Evolutionary conservation across 2,797 vertebrate species (phyloP).

Genomic region (Otolemur crassicaudatus): DNA sequence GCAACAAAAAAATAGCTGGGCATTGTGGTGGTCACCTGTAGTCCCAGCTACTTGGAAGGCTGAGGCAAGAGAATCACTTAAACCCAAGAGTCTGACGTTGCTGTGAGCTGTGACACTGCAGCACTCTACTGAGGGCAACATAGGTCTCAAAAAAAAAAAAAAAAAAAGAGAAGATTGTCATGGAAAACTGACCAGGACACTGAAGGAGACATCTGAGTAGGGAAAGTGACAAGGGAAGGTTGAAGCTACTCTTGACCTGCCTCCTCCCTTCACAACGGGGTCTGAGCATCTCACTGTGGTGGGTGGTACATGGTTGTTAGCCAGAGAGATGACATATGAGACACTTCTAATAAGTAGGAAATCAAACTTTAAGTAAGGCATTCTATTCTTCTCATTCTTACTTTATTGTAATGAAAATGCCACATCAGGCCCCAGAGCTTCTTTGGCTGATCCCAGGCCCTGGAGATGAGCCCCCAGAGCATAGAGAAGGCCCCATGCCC

Average conservation of each 20-base stretch:
- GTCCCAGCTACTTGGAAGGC: no score
- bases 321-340: neutral
- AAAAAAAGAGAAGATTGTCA: no score
- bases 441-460: neutral
- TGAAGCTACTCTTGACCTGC: rapidly evolving
- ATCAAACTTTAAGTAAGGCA: neutral
- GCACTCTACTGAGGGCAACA: no score
- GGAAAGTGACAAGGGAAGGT: neutral
- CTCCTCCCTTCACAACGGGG: neutral
- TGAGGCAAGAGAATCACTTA: no score
- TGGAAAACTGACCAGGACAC: neutral
- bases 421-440: neutral
- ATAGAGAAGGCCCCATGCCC: slow-evolving; percentile 56
- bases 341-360: neutral
- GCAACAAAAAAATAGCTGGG: no score
- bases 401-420: neutral
- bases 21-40: no score
- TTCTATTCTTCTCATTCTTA: neutral
- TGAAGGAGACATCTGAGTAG: rapidly evolving
- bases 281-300: neutral
- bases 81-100: no score
- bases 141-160: no score
- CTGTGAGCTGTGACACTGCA: no score
- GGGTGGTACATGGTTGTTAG: no score
- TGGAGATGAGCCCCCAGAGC: neutral